Base-by-base conservation (phyloP, 2,888 invertebrate genomes). In the Salpingus planirostris region DNA sequence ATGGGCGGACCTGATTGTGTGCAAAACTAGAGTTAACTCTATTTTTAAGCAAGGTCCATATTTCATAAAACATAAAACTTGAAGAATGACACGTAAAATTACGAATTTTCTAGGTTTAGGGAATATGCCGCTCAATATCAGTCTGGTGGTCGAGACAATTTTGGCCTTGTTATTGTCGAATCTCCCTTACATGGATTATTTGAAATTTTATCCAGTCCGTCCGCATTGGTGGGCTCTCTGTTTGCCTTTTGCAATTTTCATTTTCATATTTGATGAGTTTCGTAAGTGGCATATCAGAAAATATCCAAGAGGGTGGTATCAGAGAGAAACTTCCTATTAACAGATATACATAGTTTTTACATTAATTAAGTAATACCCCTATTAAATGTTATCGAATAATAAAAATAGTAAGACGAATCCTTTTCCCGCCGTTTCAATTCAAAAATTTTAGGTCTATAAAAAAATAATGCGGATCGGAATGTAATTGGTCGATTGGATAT, bases 1-100 rank as follows among this genome's bases (percentile, higher is more conserved):
- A 62, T 78, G 82, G 70, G 77, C 83, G 12, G 84, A 87, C 63
- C 72, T 82, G 35, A 78, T 86, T 46, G 80, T 86, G 49, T 85
- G 86, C 60, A 87, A 87, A 62, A 86, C 85, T 1, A 70, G 84
- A 42, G 70, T 82, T 44, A 76, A 83, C 54, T 84, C 85, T 1
- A 65, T 87, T 25, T 51, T 80, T 28, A 76, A 78, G 49, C 85
- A 86, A 59, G 83, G 84, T 29, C n/a, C n/a, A n/a, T n/a, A n/a
- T n/a, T n/a, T n/a, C n/a, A n/a, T n/a, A n/a, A n/a, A n/a, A n/a
- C n/a, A n/a, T n/a, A n/a, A n/a, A n/a, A n/a, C n/a, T n/a, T n/a
- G 6, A 24, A 24, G 15, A 8, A 15, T 11, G 3, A 11, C n/a
- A 14, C 11, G 14, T 12, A 29, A 11, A 31, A 6, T 10, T 13